Conservation (phyloP, 2,797 vertebrate genomes). For the Otus scops region DNA sequence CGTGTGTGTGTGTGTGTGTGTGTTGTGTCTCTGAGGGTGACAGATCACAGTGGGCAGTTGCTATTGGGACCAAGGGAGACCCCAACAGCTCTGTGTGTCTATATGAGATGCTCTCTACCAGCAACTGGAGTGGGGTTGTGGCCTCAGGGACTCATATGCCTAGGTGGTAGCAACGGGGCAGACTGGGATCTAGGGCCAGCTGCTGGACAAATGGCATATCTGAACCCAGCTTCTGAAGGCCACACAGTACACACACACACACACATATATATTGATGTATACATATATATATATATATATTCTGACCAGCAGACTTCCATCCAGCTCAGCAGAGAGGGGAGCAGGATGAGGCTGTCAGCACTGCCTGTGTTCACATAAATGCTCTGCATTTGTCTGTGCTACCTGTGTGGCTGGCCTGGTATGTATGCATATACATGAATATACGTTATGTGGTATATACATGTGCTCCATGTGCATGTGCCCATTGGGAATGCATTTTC, state of each 20-base stretch:
- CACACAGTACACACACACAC: no score
- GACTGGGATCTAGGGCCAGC: not conserved
- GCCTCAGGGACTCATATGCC: rapidly evolving
- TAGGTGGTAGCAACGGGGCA: not conserved
- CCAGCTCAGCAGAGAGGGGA: not conserved
- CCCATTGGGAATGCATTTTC: not conserved
- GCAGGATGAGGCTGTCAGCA: not conserved
- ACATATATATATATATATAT: no score
- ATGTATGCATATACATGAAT: not conserved
- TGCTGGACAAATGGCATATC: not conserved
- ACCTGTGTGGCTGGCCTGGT: not conserved
- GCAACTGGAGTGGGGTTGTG: not conserved
- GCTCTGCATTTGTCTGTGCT: not conserved
- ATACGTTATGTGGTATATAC: not conserved
- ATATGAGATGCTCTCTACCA: not conserved
- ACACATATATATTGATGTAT: no score
- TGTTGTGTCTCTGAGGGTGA: not conserved
- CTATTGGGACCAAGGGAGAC: not conserved
- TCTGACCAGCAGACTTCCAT: not conserved
- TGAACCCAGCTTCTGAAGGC: not conserved
- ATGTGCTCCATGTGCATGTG: not conserved
- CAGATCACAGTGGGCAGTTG: not conserved
- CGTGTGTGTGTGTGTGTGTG: no score
- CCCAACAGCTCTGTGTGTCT: rapidly evolving
- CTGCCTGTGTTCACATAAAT: not conserved